These are phyloP conservation scores for Drosophila mimica DNA, from an alignment of 2,888 invertebrate species.

Conservation along the genomic window DNA sequence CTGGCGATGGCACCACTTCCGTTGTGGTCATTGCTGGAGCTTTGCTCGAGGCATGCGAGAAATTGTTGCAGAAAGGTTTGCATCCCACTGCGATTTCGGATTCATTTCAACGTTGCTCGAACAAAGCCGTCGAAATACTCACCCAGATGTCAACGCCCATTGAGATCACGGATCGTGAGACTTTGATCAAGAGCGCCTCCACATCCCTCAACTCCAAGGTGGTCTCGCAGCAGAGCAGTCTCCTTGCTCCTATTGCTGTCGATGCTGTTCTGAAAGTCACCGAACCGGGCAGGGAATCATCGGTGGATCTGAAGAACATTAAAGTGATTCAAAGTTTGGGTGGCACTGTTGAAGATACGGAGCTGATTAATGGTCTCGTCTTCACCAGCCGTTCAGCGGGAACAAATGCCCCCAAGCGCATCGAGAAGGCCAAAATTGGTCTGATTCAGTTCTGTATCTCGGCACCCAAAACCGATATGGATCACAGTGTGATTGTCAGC, in stretches of 20 bases:
- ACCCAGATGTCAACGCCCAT: slow-evolving; percentile 94
- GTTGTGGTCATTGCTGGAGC: slow-evolving; percentile 99
- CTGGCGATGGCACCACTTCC: slow-evolving; percentile 99
- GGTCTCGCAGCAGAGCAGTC: slow-evolving; percentile 98
- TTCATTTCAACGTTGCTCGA: slow-evolving; percentile 92
- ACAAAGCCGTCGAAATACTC: slow-evolving; percentile 88
- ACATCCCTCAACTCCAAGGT: slow-evolving; percentile 99
- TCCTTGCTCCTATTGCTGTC: slow-evolving; percentile 98
- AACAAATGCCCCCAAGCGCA: slow-evolving; percentile 94
- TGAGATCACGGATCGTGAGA: slow-evolving; percentile 93
- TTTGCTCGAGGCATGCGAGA: slow-evolving; percentile 96
- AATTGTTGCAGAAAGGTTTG: slow-evolving; percentile 95
- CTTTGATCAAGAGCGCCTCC: slow-evolving; percentile 96
- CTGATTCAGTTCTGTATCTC: slow-evolving; percentile 99
- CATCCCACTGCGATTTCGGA: slow-evolving; percentile 99
- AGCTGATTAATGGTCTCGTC: slow-evolving; percentile 97
- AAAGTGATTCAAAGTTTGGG: slow-evolving; percentile 98
- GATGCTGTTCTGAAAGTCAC: slow-evolving; percentile 94
- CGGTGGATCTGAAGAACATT: slow-evolving; percentile 97
- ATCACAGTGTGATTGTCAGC: slow-evolving; percentile 97
- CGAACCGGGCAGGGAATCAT: slow-evolving; percentile 87
- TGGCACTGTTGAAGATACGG: slow-evolving; percentile 98
- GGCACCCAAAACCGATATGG: slow-evolving; percentile 99
- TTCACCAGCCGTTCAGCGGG: slow-evolving; percentile 96
- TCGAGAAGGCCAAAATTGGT: slow-evolving; percentile 99